Evolutionary conservation across 2,888 invertebrate species (phyloP), one percentile per base, ranked within the genome.

Genomic region (Lottia gigantea): DNA sequence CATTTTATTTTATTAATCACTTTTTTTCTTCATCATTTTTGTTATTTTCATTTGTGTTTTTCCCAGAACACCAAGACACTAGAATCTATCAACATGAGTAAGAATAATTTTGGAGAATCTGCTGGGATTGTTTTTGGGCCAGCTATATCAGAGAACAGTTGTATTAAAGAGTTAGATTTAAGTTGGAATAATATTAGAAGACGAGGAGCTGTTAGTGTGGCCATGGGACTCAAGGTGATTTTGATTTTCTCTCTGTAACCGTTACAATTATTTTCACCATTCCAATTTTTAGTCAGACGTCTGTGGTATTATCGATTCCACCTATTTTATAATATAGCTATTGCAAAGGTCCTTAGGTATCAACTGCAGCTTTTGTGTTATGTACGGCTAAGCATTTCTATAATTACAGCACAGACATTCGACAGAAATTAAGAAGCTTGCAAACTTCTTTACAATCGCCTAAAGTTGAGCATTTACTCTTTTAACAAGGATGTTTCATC

Each of bases 141-240:
- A 6, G 86, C 88, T 26, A 84, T 88, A 46, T 80, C 85, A 7
- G 88, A 88, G 71, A 88, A 88, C 77, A 83, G 80, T 45, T 83
- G 84, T 55, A 76, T 88, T 11, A 85, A 85, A 74, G 82, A 86
- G 71, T 76, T 88, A 0, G 85, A 88, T 74, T 80, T 88, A 62
- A 86, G 86, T 68, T 88, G 88, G 88, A 88, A 88, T 77, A 80
- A 82, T 70, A 76, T 88, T 23, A 71, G 88, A 62, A 76, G 86
- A 65, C 86, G 85, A 75, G 88, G 88, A 23, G 86, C 87, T 14
- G 78, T 86, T 15, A 85, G 84, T 25, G 77, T 88, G 26, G 86
- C 86, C 19, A 77, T 79, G 55, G 88, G 88, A 19, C 73, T 88
- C 26, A 87, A 87, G 85, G 88, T 88, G 67, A 70, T 72, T 63